Conservation (phyloP, 2,888 invertebrate species). For the Anagyrus pseudococci region DNA sequence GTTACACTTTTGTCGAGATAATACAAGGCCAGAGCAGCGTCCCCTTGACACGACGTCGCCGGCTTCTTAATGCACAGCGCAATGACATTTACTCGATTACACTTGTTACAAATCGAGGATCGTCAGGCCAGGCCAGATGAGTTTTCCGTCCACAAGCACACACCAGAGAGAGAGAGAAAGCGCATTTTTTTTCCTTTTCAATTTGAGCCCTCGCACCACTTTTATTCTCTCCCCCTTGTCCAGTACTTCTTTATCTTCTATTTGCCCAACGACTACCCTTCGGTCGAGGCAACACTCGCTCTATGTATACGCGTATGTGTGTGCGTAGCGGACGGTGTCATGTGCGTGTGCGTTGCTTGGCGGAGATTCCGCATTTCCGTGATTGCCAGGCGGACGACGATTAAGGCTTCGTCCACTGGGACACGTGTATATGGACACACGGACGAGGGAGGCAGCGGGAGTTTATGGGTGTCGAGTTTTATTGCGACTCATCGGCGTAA, state of each 20-base stretch:
- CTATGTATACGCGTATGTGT: background rate
- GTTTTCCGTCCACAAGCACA: background rate
- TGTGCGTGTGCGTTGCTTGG: background rate
- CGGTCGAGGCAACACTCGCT: background rate
- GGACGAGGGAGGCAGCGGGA: background rate
- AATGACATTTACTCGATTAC: constrained; percentile 35
- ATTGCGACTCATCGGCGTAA: constrained; percentile 7
- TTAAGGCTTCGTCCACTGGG: constrained; percentile 4
- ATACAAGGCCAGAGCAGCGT: background rate
- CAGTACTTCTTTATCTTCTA: constrained; percentile 1
- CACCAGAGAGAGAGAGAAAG: too few relatives aligned
- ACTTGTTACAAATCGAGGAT: constrained; percentile 35
- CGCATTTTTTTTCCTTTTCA: constrained; percentile 15
- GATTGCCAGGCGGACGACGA: constrained; percentile 11
- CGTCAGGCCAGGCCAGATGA: background rate
- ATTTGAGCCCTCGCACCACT: background rate
- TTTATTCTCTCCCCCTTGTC: background rate
- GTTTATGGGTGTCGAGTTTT: constrained; percentile 22
- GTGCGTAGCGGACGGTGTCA: background rate
- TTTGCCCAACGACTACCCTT: background rate
- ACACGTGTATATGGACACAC: too few relatives aligned
- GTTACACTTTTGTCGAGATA: constrained; percentile 2
- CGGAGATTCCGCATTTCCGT: constrained; percentile 24
- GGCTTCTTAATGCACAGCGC: constrained; percentile 13
- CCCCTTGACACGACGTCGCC: background rate